Evolutionary conservation across 2,797 vertebrate genomes (phyloP).

Genomic region (Carduelis carduelis): DNA sequence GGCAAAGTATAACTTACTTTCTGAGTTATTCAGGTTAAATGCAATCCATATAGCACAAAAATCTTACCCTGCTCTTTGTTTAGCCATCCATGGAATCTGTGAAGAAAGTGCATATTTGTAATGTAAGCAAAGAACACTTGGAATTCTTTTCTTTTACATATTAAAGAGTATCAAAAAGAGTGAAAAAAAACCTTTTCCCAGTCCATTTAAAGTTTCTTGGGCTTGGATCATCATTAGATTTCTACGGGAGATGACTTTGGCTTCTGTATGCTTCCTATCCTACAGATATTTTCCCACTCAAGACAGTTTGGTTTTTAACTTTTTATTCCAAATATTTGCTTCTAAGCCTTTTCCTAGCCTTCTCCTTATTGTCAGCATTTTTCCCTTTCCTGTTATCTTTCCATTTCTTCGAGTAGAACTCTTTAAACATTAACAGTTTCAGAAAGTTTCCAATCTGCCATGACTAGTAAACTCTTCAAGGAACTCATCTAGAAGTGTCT

Average conservation of each 20-base stretch:
- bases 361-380: background rate
- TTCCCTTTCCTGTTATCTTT: background rate
- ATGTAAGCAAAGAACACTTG: background rate
- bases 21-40: background rate
- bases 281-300: background rate
- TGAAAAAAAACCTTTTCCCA: background rate
- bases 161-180: background rate
- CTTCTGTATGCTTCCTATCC: background rate
- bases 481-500: background rate
- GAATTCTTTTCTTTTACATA: background rate
- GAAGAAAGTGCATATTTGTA: background rate
- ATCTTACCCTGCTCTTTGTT: background rate
- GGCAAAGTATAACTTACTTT: background rate
- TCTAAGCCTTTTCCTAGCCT: background rate
- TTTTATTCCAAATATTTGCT: background rate
- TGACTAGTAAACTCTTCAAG: constrained; percentile 18
- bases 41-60: background rate
- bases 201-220: background rate
- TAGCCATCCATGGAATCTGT: background rate
- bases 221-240: background rate
- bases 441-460: constrained; percentile 34
- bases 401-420: background rate
- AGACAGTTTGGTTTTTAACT: background rate
- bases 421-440: constrained; percentile 43
- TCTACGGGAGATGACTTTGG: background rate